Base-by-base conservation (phyloP, 2,888 invertebrate species). In the Tenodera sinensis region DNA sequence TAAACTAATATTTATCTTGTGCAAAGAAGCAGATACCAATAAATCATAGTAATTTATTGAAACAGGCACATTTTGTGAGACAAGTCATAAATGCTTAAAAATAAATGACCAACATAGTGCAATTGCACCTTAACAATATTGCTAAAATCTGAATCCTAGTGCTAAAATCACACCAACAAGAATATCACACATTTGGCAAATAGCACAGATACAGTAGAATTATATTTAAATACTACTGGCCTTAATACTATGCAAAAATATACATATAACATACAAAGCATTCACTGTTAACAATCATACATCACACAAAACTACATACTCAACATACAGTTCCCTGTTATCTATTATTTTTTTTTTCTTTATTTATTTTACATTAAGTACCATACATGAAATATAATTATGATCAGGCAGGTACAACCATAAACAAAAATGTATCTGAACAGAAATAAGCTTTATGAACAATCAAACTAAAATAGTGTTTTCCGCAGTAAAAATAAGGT, bases 41-140 rank as follows among this genome's bases (percentile, higher is more conserved):
- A 15, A 71, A 82, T 83, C 82, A 82, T 83, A 87, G 42, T 42
- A 87, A 87, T 87, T 87, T 87, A 87, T 87, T 87, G 87, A 87
- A 87, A 87, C 87, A 87, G 87, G 87, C 87, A 87, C 87, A 87
- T 87, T 86, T 82, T 87, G 87, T 83, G 87, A 87, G 87, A 87
- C 82, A 87, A 82, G 47, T 85, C 85, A 85, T 54, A 85, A 85
- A 85, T 42, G 14, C 9, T 83, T 83, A 14, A 28, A 83, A 83
- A 28, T 83, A 28, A 27, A 85, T 47, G 47, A 85, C 85, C 85
- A 85, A 85, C 85, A 85, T 2, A 85, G 85, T 85, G 54, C 85
- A n/a, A 28, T 85, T 47, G 85, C 85, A 85, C 85, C 34, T 83
- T 42, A 87, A 87, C 83, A 87, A 30, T 87, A 83, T 87, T 87